Conservation (phyloP, 2,888 invertebrate species). For the Boloria selene region DNA sequence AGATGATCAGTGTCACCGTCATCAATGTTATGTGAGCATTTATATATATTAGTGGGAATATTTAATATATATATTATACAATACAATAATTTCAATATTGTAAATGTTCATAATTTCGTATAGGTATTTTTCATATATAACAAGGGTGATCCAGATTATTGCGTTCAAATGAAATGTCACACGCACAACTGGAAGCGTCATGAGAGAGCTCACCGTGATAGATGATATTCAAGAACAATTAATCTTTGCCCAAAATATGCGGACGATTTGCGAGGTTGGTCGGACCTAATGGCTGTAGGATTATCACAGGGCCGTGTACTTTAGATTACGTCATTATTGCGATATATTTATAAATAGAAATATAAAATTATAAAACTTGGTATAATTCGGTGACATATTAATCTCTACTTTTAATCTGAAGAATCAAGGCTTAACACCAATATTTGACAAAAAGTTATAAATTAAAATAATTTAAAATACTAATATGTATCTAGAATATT, state of each 20-base stretch:
- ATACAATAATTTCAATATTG: too few relatives aligned
- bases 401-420: too few relatives aligned
- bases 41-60: too few relatives aligned
- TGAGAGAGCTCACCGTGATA: slow-evolving; percentile 79
- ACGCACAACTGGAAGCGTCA: slow-evolving; percentile 78
- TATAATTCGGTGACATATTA: neutral
- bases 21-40: too few relatives aligned
- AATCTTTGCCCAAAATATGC: slow-evolving; percentile 82
- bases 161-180: slow-evolving; percentile 77
- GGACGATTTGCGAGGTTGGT: slow-evolving; percentile 82
- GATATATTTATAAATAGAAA: slow-evolving; percentile 23
- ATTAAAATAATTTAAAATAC: too few relatives aligned
- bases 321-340: slow-evolving; percentile 68
- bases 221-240: slow-evolving; percentile 82
- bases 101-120: neutral
- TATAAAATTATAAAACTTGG: neutral
- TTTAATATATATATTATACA: too few relatives aligned
- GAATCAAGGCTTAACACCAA: too few relatives aligned
- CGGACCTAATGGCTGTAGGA: slow-evolving; percentile 79
- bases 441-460: too few relatives aligned
- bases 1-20: too few relatives aligned
- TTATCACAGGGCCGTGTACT: slow-evolving; percentile 64
- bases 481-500: too few relatives aligned
- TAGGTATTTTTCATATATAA: neutral
- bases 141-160: slow-evolving; percentile 60